Conservation (phyloP, 2,888 invertebrate genomes). For the Aradus depressus region DNA sequence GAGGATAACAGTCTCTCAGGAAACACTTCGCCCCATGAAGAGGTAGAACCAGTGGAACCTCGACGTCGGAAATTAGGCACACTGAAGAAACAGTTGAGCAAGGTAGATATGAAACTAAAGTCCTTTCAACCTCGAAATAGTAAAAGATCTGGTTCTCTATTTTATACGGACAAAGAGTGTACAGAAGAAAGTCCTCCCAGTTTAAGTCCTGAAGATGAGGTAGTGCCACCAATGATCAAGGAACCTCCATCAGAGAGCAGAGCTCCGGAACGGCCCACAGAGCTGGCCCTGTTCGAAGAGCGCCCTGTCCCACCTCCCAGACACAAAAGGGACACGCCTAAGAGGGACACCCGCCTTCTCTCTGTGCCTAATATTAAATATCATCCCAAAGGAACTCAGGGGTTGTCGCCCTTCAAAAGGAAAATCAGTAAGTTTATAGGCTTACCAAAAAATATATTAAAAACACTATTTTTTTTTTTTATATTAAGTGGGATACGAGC, state of each 20-base stretch:
- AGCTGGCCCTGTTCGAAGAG: slow-evolving; percentile 48
- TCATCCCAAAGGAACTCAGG: slow-evolving; percentile 38
- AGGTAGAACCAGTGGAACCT: slow-evolving; percentile 20
- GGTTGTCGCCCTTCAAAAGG: slow-evolving; percentile 60
- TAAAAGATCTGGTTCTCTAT: slow-evolving; percentile 34
- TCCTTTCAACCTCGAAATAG: slow-evolving; percentile 25
- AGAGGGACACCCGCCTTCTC: slow-evolving; percentile 54
- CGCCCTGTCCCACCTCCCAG: slow-evolving; percentile 30
- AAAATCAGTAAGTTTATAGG: slow-evolving; percentile 71
- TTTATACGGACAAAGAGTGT: slow-evolving; percentile 37
- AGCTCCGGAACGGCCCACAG: slow-evolving; percentile 46
- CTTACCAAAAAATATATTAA: not conserved
- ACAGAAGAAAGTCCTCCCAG: slow-evolving; percentile 38
- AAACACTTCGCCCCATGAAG: slow-evolving; percentile 21
- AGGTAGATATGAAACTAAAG: slow-evolving; percentile 63
- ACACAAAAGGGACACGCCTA: slow-evolving; percentile 29
- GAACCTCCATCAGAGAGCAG: slow-evolving; percentile 30
- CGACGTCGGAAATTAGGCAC: slow-evolving; percentile 36
- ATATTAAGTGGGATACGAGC: not conserved
- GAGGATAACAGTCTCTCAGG: slow-evolving; percentile 24
- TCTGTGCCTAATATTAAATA: slow-evolving; percentile 59
- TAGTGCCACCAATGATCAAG: slow-evolving; percentile 29
- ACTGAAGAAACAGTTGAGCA: slow-evolving; percentile 68
- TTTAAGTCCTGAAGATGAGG: slow-evolving; percentile 33
- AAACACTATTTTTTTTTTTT: not conserved